Conservation (phyloP, 2,113 vertebrate genomes). For the Eira barbara region DNA sequence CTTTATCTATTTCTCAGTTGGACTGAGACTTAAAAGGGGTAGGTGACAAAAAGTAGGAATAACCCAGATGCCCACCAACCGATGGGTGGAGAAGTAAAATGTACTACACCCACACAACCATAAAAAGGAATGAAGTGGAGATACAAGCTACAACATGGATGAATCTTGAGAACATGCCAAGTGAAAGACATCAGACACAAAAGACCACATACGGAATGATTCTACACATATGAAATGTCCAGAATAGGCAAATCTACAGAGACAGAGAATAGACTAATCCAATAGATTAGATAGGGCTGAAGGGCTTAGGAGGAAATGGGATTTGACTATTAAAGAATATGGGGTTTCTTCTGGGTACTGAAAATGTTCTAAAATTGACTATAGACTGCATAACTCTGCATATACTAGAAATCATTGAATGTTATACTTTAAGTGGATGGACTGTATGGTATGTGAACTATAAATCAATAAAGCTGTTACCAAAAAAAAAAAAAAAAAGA, state of each 20-base stretch:
- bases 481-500: not conserved
- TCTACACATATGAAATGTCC: not conserved
- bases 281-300: not conserved
- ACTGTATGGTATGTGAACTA: not conserved
- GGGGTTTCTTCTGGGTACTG: not conserved
- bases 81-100: not conserved
- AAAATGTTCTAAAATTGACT: slow-evolving; percentile 11
- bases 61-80: not conserved
- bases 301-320: not conserved
- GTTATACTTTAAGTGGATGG: not conserved
- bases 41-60: not conserved
- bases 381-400: not conserved
- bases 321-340: not conserved
- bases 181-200: not conserved
- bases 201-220: not conserved
- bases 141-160: not conserved
- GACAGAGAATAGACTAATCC: not conserved
- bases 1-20: not conserved
- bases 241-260: not conserved
- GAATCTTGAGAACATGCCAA: not conserved
- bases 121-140: not conserved
- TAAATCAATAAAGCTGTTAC: not conserved
- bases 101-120: not conserved
- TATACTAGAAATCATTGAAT: not conserved
- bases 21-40: not conserved